Percentiles rank a stretch among this genome's conserved stretches.
Conservation (phyloP, 2,888 invertebrate genomes). For the Lacanobia oleracea region DNA sequence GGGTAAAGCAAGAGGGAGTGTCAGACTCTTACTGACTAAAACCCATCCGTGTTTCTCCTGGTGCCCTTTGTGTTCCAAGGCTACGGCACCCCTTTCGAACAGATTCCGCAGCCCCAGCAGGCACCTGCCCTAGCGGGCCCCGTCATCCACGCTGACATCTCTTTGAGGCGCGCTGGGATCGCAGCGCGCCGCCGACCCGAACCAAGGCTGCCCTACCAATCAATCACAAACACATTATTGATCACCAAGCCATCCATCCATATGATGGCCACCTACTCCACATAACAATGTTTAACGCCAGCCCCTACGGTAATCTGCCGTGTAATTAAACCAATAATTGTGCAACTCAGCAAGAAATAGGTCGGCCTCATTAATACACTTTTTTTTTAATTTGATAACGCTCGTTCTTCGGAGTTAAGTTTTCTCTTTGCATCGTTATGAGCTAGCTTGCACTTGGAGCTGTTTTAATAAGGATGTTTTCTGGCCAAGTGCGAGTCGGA, state of each 20-base stretch:
- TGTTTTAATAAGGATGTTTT: slow-evolving; percentile 4
- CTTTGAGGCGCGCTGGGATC: too few species aligned
- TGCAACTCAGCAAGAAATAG: slow-evolving; percentile 77
- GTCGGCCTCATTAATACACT: slow-evolving; percentile 75
- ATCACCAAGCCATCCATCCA: slow-evolving; percentile 2
- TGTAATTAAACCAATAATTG: slow-evolving; percentile 83
- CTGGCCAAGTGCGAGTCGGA: too few species aligned
- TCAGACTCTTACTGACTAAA: too few species aligned
- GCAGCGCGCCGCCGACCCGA: too few species aligned
- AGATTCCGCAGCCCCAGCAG: too few species aligned
- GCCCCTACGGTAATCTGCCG: slow-evolving; percentile 68
- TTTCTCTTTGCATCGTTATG: slow-evolving; percentile 32
- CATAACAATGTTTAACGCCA: slow-evolving; percentile 71
- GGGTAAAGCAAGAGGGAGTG: too few species aligned
- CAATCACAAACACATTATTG: slow-evolving; percentile 10
- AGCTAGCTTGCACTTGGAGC: slow-evolving; percentile 14
- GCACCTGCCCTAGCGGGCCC: too few species aligned
- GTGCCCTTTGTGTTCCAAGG: too few species aligned
- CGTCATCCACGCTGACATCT: too few species aligned
- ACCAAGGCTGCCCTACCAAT: neutral
- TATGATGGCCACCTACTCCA: neutral
- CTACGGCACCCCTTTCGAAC: too few species aligned
- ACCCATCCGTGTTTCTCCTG: too few species aligned
- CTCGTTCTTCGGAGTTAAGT: slow-evolving; percentile 8
- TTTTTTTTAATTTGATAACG: slow-evolving; percentile 67